These are phyloP conservation scores for Pampus argenteus DNA, from an alignment of 2,797 vertebrate species.

Conservation along the genomic window DNA sequence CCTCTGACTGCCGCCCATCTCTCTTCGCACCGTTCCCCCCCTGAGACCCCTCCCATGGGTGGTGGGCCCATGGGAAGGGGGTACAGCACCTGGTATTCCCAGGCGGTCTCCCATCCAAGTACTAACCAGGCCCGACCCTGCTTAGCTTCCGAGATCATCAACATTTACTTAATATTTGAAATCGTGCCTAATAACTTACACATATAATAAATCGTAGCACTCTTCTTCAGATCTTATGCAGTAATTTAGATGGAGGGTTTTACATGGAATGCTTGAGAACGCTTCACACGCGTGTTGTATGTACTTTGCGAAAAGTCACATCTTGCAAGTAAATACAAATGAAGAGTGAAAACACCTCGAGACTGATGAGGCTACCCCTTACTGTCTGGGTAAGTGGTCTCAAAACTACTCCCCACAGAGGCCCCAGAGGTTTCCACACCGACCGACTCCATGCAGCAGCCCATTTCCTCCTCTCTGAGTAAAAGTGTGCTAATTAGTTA, in stretches of 20 bases:
- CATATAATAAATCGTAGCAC: neutral
- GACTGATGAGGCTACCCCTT: conserved; percentile 15
- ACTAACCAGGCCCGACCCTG: no score
- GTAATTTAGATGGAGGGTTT: neutral
- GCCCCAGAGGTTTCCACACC: conserved; percentile 37
- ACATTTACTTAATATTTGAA: no score
- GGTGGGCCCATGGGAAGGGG: no score
- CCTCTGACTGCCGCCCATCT: no score
- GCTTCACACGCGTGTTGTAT: neutral
- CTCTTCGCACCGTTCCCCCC: no score
- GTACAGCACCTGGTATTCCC: no score
- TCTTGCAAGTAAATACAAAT: conserved; percentile 23
- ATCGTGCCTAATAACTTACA: neutral
- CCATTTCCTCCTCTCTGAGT: conserved; percentile 44
- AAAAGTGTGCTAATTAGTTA: conserved; percentile 60
- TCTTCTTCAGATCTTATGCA: neutral
- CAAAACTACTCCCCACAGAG: conserved; percentile 43
- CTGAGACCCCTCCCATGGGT: no score
- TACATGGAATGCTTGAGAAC: neutral
- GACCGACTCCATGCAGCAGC: neutral
- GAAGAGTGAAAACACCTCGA: neutral
- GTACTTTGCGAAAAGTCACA: neutral
- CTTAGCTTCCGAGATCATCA: no score
- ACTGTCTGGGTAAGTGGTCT: conserved; percentile 37
- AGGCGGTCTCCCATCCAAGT: no score